Evolutionary conservation across 2,888 invertebrate species (phyloP).

Genomic region (Selenia dentaria): DNA sequence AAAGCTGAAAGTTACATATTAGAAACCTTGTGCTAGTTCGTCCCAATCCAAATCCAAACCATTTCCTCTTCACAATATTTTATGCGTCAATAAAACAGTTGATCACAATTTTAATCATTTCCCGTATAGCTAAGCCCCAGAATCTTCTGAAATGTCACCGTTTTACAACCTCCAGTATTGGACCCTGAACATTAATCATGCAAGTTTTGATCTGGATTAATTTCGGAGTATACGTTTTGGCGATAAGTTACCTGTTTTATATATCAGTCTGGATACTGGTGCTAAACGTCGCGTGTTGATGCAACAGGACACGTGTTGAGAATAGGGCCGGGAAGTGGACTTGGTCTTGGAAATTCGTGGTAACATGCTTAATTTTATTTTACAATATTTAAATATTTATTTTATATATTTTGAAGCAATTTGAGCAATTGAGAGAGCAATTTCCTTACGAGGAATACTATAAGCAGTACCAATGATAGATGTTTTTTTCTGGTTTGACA

Average conservation of each 20-base stretch:
- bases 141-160: conserved; percentile 10
- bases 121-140: conserved; percentile 2
- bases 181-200: conserved; percentile 5
- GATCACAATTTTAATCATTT: conserved; percentile 2
- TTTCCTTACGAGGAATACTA: no score
- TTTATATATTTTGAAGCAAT: no score
- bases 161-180: conserved; percentile 7
- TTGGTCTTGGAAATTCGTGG: conserved; percentile 5
- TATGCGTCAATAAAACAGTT: conserved; percentile 1
- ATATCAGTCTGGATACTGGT: conserved; percentile 15
- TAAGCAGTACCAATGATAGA: no score
- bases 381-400: no score
- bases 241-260: conserved; percentile 37
- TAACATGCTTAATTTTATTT: no score
- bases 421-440: no score
- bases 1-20: no score
- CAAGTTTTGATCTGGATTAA: conserved; percentile 18
- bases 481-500: no score
- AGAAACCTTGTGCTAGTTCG: no score
- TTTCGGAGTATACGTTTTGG: conserved; percentile 7
- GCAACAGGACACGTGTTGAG: conserved; percentile 23
- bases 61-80: not conserved
- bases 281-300: conserved; percentile 26
- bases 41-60: no score
- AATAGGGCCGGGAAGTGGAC: conserved; percentile 8